Conservation (phyloP, 2,888 invertebrate species). For the Pristionchus exspectatus region DNA sequence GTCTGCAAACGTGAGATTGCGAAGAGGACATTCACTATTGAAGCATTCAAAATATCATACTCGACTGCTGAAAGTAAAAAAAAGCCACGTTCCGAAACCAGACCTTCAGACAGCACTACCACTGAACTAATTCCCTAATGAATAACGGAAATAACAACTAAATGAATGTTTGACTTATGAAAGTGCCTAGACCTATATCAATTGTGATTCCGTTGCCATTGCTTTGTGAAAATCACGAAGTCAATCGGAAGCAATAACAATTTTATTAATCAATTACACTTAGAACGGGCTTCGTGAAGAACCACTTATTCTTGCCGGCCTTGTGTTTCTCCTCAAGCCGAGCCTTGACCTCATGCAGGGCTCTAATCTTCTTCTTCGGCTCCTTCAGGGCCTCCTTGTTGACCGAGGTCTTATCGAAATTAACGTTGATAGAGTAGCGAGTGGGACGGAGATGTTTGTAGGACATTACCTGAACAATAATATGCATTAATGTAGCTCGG, state of each 20-base stretch:
- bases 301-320: constrained; percentile 79
- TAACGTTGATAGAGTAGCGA: constrained; percentile 91
- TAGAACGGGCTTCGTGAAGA: constrained; percentile 79
- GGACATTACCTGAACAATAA: constrained; percentile 78
- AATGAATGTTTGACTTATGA: no score
- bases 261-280: constrained; percentile 62
- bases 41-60: no score
- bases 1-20: no score
- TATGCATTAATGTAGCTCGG: background rate
- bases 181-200: no score
- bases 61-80: no score
- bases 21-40: no score
- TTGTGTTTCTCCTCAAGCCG: constrained; percentile 90
- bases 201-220: no score
- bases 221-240: no score
- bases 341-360: constrained; percentile 93
- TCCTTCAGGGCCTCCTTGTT: constrained; percentile 95
- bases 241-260: constrained; percentile 13
- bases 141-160: no score
- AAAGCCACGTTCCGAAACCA: no score
- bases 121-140: no score
- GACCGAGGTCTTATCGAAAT: constrained; percentile 89
- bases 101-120: no score
- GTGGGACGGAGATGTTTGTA: constrained; percentile 84
- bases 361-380: constrained; percentile 95